Conservation (phyloP, 2,888 invertebrate species). For the Carabus problematicus region DNA sequence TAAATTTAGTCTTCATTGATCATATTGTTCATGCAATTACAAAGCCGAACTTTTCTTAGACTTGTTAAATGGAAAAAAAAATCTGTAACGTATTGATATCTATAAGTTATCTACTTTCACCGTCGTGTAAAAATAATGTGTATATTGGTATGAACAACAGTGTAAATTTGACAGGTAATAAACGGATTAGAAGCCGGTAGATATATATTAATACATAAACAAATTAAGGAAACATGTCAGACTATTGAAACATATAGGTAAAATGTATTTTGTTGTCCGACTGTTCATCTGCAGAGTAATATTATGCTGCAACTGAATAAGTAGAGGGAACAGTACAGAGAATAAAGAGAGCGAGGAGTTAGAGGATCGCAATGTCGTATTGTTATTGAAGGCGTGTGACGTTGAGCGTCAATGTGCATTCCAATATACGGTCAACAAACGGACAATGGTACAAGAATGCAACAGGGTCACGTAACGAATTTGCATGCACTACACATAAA, state of each 20-base stretch:
- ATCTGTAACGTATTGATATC: no score
- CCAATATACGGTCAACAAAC: conserved; percentile 40
- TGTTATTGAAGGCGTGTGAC: conserved; percentile 42
- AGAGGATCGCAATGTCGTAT: conserved; percentile 8
- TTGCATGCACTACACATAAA: conserved; percentile 43
- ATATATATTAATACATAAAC: conserved; percentile 6
- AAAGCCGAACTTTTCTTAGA: no score
- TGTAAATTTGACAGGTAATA: conserved; percentile 28
- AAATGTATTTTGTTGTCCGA: no score
- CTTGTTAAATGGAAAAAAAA: no score
- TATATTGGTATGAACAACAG: no score
- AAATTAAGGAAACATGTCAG: no score
- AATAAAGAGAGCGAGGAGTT: conserved; percentile 45
- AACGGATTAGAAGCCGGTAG: conserved; percentile 36
- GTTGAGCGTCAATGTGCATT: conserved; percentile 40
- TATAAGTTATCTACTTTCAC: no score
- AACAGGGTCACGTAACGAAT: conserved; percentile 42
- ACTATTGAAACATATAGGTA: no score
- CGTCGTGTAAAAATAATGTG: no score
- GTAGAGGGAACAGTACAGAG: conserved; percentile 42
- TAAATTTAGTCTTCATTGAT: no score
- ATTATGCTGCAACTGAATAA: conserved; percentile 40
- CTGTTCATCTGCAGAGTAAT: not conserved
- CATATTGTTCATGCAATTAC: no score
- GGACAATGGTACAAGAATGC: conserved; percentile 42